Base-by-base conservation (phyloP, 2,888 invertebrate genomes). In the Agrilus mali region DNA sequence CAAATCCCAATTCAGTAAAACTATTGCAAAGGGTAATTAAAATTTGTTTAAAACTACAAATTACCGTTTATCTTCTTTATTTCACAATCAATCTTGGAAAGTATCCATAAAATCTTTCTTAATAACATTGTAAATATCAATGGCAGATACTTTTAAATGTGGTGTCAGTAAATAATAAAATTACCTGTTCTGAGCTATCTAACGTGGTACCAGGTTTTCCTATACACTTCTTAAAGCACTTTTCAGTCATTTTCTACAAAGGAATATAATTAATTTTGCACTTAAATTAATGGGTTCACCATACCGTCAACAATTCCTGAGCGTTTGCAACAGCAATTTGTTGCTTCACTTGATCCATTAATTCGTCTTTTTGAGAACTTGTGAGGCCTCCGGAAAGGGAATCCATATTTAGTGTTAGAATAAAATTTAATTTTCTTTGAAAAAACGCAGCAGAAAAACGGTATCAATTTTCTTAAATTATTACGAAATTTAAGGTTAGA, bases 211-310 rank as follows among this genome's bases (percentile, higher is more conserved):
- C 95, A 20, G 96, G 96, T 65, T 90, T 94, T 41, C 69, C 70
- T 55, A 96, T 80, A 67, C 96, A 96, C 62, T 94, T 94, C 65
- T 85, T 87, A 66, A 95, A 96, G 69, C 96, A 96, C 70, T 95
- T 95, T 61, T 94, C 90, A 37, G 93, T 88, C 82, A 95, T 92
- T 84, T 93, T 94, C 80, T 88, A 67, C 34, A 73, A 72, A 56
- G 55, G 58, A 43, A 47, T 41, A 34, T 36, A 42, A 40, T 42
- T 33, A 36, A 15, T 7, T 27, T 27, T 33, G 36, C 36, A 38
- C 12, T n/a, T 10, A 7, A 16, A 36, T 32, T 13, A 42, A 36
- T 46, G 43, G 43, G 12, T 15, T 42, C 38, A 38, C 41, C 40
- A 36, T 34, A 86, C 86, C 64, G 87, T 84, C 51, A 95, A 72